Base-by-base conservation (phyloP, 2,113 vertebrate genomes). In the Ginglymostoma cirratum region DNA sequence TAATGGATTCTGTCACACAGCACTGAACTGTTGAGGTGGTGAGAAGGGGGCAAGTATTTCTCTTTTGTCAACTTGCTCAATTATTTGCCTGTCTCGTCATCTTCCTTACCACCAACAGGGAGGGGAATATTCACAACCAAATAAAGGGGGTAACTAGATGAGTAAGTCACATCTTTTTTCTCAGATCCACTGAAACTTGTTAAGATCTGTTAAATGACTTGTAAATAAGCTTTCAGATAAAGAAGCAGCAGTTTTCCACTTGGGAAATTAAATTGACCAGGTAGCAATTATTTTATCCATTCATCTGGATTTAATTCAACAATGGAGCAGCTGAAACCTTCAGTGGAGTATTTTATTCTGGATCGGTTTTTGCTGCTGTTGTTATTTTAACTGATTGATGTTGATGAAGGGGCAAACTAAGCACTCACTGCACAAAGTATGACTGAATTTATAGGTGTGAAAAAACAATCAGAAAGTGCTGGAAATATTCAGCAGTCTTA, bases 291-390 rank as follows among this genome's bases (percentile, higher is more conserved):
- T 61, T 66, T 93, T 34, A 66, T 19, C n/a, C 89, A n/a, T 67
- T 93, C 89, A 93, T 67, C 89, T 93, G 89, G 89, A 93, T 17
- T 93, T 93, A 93, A 93, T 93, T 67, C 61, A 93, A 66, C 89
- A 93, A 67, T 93, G 61, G n/a, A 93, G 55, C n/a, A 93, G 89
- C 52, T 92, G 30, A 92, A 34, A 34, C 30, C 27, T 92, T 92
- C 8, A 1, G 34, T 34, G 34, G 87, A 65, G 15, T 65, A 61
- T 61, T 61, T 65, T 52, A 3, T 66, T 92, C 89, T 38, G 34
- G 17, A 23, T 92, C 30, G 55, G 65, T 92, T 66, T 48, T 92
- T 93, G n/a, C 61, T 66, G 61, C n/a, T 21, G 21, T 93, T 38
- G 21, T 92, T 65, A 34, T 65, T 66, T 34, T 92, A 92, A 65